Percentiles rank a stretch among this genome's conserved stretches.
Conservation (phyloP, 2,113 vertebrate species). For the Sapajus apella region DNA sequence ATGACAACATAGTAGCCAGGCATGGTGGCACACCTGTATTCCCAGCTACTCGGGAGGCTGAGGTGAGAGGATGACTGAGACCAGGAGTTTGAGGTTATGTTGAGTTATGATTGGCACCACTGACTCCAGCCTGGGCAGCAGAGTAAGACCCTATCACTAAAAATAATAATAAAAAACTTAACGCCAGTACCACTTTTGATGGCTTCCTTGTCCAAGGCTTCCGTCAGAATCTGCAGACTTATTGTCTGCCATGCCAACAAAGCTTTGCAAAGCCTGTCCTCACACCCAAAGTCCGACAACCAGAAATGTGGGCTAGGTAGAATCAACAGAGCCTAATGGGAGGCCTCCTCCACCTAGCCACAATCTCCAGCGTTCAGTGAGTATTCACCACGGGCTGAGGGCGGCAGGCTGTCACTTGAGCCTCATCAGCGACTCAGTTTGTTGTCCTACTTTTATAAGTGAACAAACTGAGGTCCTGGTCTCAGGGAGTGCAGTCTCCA, state of each 20-base stretch:
- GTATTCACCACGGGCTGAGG: background rate
- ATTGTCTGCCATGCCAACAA: background rate
- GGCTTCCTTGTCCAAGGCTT: background rate
- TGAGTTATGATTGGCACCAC: too few species aligned
- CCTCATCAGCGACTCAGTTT: background rate
- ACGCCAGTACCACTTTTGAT: accelerated
- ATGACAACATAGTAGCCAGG: too few species aligned
- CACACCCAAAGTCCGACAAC: too few species aligned
- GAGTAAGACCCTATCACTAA: too few species aligned
- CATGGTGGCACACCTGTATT: too few species aligned
- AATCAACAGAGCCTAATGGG: too few species aligned
- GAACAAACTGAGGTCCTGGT: background rate
- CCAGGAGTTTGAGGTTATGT: too few species aligned
- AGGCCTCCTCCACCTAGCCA: background rate
- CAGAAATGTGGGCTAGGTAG: background rate
- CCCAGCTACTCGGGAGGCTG: too few species aligned
- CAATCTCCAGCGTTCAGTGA: accelerated
- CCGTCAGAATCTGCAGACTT: background rate
- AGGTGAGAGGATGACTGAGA: too few species aligned
- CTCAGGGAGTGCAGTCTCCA: background rate
- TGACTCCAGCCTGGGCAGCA: too few species aligned
- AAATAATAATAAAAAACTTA: background rate
- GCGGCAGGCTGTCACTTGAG: background rate
- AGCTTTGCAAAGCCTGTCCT: background rate
- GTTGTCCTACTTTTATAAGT: background rate